Evolutionary conservation across 2,888 invertebrate genomes (phyloP), one percentile per base, ranked within the genome.

Genomic region (Scaptodrosophila latifasciaeformis): DNA sequence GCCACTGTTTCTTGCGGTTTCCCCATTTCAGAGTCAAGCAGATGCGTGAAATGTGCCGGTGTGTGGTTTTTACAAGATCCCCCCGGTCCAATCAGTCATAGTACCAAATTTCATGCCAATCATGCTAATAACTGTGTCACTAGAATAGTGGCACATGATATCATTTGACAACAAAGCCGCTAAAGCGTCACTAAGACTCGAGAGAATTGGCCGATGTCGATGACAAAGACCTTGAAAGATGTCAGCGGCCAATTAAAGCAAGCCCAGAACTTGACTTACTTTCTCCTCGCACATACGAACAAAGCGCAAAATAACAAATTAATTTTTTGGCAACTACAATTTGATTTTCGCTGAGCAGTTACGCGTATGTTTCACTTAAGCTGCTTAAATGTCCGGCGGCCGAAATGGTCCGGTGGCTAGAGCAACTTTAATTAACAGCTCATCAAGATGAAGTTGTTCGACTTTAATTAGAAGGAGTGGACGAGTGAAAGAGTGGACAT

Each of bases 121-220:
- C 74, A 75, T 55, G 69, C 50, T 68, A 80, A 81, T 81, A 80
- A 70, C 79, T 75, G 62, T 75, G 75, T 81, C 78, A 75, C 74
- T 80, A 58, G 74, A 53, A 62, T 69, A 71, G 58, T 69, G 18
- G 69, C 69, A 69, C 65, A 56, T n/a, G n/a, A n/a, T n/a, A n/a
- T n/a, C n/a, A n/a, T n/a, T n/a, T n/a, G n/a, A n/a, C n/a, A 9
- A 2, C 13, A 45, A 31, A 31, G 7, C 15, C 9, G 30, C 29
- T 18, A 34, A 49, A 62, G 75, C 75, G 63, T 71, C 46, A 63
- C 65, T 80, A 75, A 80, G 78, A 62, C 58, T 48, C 53, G 56
- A 46, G 42, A 55, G 46, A 67, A 64, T 75, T 53, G 54, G 31
- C 43, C 46, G 29, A 52, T 44, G 31, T 40, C 46, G 29, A 52